These are phyloP conservation scores for Polydesmus complanatus DNA, from an alignment of 2,888 invertebrate species.

Conservation along the genomic window DNA sequence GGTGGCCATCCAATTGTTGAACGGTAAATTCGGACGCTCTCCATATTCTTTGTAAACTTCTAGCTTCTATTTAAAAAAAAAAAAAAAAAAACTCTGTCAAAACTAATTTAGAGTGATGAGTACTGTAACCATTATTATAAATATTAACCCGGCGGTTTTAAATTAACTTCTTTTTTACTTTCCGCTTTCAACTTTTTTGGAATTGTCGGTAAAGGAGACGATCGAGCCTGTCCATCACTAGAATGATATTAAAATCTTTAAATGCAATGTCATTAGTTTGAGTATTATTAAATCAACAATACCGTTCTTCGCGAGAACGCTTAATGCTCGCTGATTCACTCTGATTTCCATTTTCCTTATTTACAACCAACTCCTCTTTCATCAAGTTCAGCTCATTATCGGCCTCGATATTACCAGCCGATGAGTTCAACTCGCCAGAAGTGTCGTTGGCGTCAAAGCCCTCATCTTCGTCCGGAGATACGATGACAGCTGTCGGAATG, in stretches of 20 bases:
- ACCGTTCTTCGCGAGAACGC: neutral
- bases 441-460: neutral
- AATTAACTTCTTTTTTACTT: neutral
- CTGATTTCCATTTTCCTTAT: no score
- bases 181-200: neutral
- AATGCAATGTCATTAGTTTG: neutral
- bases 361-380: no score
- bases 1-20: slow-evolving; percentile 13
- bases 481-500: slow-evolving; percentile 9
- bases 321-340: neutral
- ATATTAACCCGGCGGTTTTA: neutral
- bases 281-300: neutral
- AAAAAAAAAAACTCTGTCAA: no score
- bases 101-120: no score
- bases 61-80: neutral
- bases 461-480: neutral
- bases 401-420: neutral
- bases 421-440: neutral
- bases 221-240: neutral
- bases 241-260: neutral
- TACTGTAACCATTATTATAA: neutral
- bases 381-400: neutral
- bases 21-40: slow-evolving; percentile 12
- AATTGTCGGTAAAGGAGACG: neutral
- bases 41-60: slow-evolving; percentile 11